Conservation (phyloP, 2,797 vertebrate species). For the Florisuga fusca region DNA sequence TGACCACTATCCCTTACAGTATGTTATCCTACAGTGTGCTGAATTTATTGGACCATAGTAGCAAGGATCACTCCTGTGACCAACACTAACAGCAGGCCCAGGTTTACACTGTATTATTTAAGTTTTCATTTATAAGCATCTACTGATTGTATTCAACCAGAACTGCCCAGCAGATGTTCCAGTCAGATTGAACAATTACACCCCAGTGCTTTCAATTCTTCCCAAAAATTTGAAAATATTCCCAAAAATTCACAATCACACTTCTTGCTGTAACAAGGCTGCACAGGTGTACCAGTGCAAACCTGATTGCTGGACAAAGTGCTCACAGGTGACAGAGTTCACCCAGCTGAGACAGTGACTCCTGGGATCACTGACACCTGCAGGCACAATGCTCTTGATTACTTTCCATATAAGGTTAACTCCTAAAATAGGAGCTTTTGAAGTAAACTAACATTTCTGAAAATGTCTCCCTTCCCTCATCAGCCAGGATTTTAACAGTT, state of each 20-base stretch:
- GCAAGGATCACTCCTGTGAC: not conserved
- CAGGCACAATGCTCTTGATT: fast-evolving
- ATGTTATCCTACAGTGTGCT: not conserved
- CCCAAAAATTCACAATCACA: not conserved
- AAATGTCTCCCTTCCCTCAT: not conserved
- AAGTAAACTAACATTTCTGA: not conserved
- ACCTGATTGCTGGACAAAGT: not conserved
- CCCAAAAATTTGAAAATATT: not conserved
- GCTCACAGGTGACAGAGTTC: not conserved
- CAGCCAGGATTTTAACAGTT: not conserved
- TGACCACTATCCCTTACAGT: not conserved
- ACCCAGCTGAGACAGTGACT: not conserved
- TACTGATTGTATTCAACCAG: not conserved
- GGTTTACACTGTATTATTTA: not conserved
- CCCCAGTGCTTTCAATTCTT: not conserved
- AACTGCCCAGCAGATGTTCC: slow-evolving; percentile 21
- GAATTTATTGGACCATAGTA: not conserved
- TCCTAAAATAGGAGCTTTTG: not conserved
- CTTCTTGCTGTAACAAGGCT: not conserved
- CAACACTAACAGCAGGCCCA: not conserved
- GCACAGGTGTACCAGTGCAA: not conserved
- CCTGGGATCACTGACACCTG: fast-evolving
- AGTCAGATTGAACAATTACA: slow-evolving; percentile 5
- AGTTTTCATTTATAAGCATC: not conserved
- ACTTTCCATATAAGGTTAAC: not conserved